These are phyloP conservation scores for Paramisgurnus dabryanus DNA, from an alignment of 2,113 vertebrate species.

Conservation along the genomic window DNA sequence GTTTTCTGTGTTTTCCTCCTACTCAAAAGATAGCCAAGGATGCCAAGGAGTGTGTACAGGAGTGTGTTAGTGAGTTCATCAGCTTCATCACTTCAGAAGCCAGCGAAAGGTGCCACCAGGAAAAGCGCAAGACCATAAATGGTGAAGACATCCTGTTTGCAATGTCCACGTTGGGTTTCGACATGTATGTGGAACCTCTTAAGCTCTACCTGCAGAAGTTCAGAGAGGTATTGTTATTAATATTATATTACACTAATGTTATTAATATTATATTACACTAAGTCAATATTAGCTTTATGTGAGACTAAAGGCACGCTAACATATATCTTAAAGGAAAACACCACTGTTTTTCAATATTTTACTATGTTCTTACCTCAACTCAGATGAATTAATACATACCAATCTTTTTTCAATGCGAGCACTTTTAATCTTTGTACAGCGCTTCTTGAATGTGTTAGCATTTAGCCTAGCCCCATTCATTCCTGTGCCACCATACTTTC, in stretches of 20 bases:
- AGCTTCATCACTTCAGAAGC: constrained; percentile 99
- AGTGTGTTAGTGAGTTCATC: constrained; percentile 98
- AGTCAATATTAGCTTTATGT: too few species aligned
- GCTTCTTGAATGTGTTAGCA: too few species aligned
- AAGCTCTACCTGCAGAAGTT: constrained; percentile 98
- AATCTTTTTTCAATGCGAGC: too few species aligned
- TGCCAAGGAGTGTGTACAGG: constrained; percentile 97
- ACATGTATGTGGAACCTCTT: constrained; percentile 97
- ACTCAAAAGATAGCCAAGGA: constrained; percentile 91
- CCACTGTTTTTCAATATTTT: too few species aligned
- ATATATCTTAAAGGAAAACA: too few species aligned
- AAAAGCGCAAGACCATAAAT: constrained; percentile 98
- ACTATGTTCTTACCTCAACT: too few species aligned
- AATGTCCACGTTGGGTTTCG: constrained; percentile 98
- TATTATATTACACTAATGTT: constrained; percentile 7
- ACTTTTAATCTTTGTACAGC: too few species aligned
- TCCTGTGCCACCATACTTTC: too few species aligned
- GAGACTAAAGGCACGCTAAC: too few species aligned
- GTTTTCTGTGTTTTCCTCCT: not conserved
- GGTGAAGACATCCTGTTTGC: constrained; percentile 98
- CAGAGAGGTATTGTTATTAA: constrained; percentile 83
- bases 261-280: too few species aligned
- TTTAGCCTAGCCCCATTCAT: too few species aligned
- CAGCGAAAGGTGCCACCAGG: constrained; percentile 96
- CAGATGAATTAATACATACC: too few species aligned